These are phyloP conservation scores for Oxyteleia sp. DNA, from an alignment of 2,888 invertebrate species.

Conservation along the genomic window DNA sequence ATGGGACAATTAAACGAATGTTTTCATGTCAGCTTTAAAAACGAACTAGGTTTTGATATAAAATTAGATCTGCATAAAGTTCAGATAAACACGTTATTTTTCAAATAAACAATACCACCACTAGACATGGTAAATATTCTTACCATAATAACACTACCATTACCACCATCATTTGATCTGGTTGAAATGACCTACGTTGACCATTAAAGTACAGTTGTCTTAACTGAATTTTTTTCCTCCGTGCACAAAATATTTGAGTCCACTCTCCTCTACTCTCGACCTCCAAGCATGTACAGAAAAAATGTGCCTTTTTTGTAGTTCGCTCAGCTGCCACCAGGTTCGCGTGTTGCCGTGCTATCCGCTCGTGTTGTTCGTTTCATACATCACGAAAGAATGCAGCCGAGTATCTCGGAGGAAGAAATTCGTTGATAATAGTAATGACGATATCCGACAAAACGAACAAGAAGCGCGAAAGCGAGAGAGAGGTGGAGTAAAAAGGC, in stretches of 20 bases:
- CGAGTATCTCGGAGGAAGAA: conserved; percentile 58
- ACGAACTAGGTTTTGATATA: too few relatives aligned
- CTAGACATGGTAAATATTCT: too few relatives aligned
- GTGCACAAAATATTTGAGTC: conserved; percentile 7
- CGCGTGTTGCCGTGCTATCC: conserved; percentile 40
- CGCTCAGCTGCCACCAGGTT: conserved; percentile 58
- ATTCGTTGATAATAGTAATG: conserved; percentile 72
- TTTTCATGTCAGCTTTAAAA: too few relatives aligned
- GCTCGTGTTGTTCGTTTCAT: conserved; percentile 28
- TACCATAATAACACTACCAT: too few relatives aligned
- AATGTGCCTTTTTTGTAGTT: conserved; percentile 33
- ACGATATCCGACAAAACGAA: conserved; percentile 64
- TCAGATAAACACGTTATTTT: too few relatives aligned
- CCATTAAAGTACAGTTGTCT: too few relatives aligned
- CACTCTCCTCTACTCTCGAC: neutral
- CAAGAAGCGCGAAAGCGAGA: neutral
- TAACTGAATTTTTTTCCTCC: neutral
- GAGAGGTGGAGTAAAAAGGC: conserved; percentile 47
- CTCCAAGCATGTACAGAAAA: conserved; percentile 13
- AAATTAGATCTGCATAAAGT: too few relatives aligned
- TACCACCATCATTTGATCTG: too few relatives aligned
- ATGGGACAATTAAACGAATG: too few relatives aligned
- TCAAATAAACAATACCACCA: too few relatives aligned
- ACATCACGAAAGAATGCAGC: conserved; percentile 58
- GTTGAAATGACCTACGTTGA: too few relatives aligned